A percentile compares a stretch with the other conserved stretches of the same genome.
phyloP scores from a whole-genome alignment of 2,113 vertebrate species.

The Rhea americana region DNA sequence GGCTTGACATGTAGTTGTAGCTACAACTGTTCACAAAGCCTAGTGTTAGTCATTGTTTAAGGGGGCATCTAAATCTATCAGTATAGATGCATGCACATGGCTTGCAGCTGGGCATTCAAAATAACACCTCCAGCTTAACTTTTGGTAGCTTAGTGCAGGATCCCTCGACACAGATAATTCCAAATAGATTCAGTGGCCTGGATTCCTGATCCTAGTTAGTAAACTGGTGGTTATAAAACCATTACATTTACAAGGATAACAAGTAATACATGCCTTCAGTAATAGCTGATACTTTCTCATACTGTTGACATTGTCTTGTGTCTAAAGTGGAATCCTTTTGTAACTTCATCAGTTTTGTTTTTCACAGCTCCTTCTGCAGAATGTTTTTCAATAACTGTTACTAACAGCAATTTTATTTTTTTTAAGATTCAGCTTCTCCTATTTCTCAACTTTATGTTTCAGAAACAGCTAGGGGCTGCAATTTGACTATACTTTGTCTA shows the following conservation, averaged over 20 bases:
- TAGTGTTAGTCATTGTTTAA: not conserved
- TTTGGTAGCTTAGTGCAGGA: not conserved
- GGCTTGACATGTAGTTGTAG: not conserved
- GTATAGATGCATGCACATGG: fast-evolving
- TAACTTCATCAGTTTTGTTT: not conserved
- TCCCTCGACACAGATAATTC: not conserved
- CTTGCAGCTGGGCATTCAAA: not conserved
- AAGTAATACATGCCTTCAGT: not conserved
- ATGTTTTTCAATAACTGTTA: not conserved
- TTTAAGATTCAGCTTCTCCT: not conserved
- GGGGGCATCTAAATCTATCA: not conserved
- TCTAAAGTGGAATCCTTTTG: not conserved
- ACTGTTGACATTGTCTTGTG: not conserved
- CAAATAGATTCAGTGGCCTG: not conserved
- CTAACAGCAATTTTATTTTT: not conserved
- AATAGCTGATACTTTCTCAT: not conserved
- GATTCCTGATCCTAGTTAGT: not conserved
- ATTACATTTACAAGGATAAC: not conserved
- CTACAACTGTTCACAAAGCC: not conserved
- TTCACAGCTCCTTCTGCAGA: not conserved
- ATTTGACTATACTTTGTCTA: not conserved
- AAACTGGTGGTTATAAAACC: not conserved
- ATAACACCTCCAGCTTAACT: not conserved
- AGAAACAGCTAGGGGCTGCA: not conserved
- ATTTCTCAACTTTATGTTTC: not conserved